Conservation (phyloP, 2,888 invertebrate species). For the Eilema griseolum region DNA sequence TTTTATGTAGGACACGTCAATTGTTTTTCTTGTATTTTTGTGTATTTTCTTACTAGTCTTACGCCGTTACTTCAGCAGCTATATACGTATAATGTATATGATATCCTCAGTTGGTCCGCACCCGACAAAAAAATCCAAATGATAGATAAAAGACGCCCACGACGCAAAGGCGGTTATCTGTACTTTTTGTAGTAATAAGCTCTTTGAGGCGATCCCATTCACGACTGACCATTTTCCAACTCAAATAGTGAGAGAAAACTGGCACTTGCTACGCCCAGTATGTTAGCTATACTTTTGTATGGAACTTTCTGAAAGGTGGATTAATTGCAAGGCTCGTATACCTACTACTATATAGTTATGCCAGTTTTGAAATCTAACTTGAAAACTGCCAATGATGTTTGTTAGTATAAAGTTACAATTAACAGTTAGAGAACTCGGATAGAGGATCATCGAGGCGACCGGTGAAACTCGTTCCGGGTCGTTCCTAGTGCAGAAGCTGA, state of each 20-base stretch:
- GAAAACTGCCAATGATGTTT: not conserved
- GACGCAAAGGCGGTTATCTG: conserved; percentile 29
- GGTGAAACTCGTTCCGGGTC: too few relatives aligned
- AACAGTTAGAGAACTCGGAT: not conserved
- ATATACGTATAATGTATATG: not conserved
- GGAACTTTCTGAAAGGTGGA: conserved; percentile 18
- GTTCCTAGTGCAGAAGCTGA: too few relatives aligned
- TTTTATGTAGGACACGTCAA: too few relatives aligned
- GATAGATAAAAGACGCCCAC: conserved; percentile 28
- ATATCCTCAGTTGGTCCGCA: not conserved
- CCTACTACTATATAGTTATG: not conserved
- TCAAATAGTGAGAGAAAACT: conserved; percentile 38
- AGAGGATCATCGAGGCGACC: too few relatives aligned
- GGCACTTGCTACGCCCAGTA: conserved; percentile 12
- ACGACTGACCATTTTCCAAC: conserved; percentile 32
- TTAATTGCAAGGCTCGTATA: not conserved
- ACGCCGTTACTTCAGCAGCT: not conserved
- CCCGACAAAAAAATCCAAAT: conserved; percentile 30
- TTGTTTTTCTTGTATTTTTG: too few relatives aligned
- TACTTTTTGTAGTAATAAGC: conserved; percentile 49
- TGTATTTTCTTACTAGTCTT: not conserved
- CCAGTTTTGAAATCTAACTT: not conserved
- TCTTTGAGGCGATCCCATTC: conserved; percentile 42
- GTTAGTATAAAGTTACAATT: not conserved
- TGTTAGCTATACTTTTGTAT: conserved; percentile 25